Evolutionary conservation across 2,797 vertebrate species (phyloP).

Genomic region (Lacerta agilis): DNA sequence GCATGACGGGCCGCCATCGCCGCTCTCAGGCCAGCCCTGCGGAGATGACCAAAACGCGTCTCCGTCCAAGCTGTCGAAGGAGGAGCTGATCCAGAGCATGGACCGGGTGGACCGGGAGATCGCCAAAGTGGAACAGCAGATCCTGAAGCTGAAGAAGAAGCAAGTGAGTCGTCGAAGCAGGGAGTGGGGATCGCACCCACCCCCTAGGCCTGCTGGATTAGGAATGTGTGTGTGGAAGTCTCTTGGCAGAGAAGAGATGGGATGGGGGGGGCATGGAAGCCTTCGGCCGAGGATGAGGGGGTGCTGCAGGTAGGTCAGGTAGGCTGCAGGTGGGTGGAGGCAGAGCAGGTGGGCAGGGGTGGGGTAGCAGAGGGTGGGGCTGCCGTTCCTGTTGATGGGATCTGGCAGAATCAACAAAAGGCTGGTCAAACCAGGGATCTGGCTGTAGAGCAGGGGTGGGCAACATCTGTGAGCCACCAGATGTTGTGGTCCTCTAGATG

Average conservation of each 20-base stretch:
- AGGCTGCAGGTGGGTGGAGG: background rate
- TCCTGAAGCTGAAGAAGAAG: conserved; percentile 98
- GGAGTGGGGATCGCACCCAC: background rate
- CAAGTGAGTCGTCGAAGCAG: conserved; percentile 82
- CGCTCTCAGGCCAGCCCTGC: conserved; percentile 84
- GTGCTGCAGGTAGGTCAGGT: background rate
- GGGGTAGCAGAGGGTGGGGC: too few relatives aligned
- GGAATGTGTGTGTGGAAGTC: background rate
- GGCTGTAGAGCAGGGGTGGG: too few relatives aligned
- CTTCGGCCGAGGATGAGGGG: background rate
- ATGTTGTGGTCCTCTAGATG: too few relatives aligned
- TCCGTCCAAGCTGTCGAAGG: conserved; percentile 97
- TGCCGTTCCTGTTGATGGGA: background rate
- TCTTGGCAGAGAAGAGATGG: fast-evolving
- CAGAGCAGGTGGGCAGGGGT: too few relatives aligned
- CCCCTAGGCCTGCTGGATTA: background rate
- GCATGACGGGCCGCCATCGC: conserved; percentile 87
- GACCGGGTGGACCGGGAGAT: conserved; percentile 98
- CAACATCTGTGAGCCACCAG: too few relatives aligned
- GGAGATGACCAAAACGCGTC: conserved; percentile 94
- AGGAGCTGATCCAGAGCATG: conserved; percentile 99
- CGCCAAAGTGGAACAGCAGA: conserved; percentile 98
- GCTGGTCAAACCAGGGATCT: too few relatives aligned
- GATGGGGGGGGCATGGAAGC: too few relatives aligned
- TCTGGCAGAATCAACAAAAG: background rate